These are phyloP conservation scores for Ia io DNA, from an alignment of 2,113 vertebrate species.

Conservation along the genomic window DNA sequence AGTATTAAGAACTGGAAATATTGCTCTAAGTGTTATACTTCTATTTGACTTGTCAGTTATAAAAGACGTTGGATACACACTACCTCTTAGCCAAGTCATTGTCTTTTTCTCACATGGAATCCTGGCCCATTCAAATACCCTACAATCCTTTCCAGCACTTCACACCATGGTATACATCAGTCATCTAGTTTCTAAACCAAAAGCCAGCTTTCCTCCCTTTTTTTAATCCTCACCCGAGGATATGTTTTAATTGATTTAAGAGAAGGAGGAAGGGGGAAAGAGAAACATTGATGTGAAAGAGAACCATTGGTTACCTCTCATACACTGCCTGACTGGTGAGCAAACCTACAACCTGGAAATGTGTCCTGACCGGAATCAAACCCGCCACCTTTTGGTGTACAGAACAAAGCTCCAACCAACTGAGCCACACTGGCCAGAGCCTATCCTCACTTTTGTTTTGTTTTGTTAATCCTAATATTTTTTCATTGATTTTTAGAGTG, in stretches of 20 bases:
- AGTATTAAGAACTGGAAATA: neutral
- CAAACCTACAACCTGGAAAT: neutral
- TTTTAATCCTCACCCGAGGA: neutral
- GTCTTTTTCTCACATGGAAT: neutral
- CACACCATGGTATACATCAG: accelerated
- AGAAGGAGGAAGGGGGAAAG: neutral
- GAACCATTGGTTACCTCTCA: neutral
- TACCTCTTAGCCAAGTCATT: neutral
- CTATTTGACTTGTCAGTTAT: neutral
- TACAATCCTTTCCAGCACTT: neutral
- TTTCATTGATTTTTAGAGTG: too few species aligned
- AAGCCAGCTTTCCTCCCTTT: neutral
- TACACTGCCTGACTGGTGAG: neutral
- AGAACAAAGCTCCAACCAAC: neutral
- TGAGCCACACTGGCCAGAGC: neutral
- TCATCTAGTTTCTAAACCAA: neutral
- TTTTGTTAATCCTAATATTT: too few species aligned
- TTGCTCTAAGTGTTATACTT: neutral
- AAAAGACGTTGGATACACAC: neutral
- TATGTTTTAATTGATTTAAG: neutral
- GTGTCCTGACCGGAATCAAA: neutral
- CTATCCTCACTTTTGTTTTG: too few species aligned
- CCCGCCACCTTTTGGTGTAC: neutral
- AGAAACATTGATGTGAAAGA: neutral
- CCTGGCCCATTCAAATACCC: neutral